Evolutionary conservation across 2,113 vertebrate species (phyloP).

Genomic region (Larimichthys crocea): DNA sequence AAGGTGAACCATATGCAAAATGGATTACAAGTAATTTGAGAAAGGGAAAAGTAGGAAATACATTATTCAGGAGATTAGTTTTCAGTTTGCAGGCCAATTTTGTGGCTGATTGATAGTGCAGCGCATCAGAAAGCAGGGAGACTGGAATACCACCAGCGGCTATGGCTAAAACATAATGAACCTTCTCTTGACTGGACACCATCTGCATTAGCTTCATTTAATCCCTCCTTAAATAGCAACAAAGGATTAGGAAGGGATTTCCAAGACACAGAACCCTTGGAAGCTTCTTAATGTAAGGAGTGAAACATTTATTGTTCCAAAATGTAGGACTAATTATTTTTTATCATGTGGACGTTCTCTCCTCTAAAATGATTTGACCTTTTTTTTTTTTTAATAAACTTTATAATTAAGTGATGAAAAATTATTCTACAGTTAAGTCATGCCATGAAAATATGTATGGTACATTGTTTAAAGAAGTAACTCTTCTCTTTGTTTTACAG

Average conservation of each 20-base stretch:
- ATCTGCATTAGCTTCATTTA: conserved; percentile 79
- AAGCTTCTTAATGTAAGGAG: conserved; percentile 74
- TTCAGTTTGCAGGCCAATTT: conserved; percentile 66
- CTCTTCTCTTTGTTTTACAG: conserved; percentile 77
- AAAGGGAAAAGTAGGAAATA: conserved; percentile 55
- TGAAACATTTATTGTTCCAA: conserved; percentile 73
- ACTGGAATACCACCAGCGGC: conserved; percentile 50
- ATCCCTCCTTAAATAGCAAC: conserved; percentile 83
- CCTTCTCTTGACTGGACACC: conserved; percentile 75
- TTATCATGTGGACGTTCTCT: conserved; percentile 49
- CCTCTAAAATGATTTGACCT: conserved; percentile 50
- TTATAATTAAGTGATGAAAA: conserved; percentile 42
- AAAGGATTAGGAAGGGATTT: conserved; percentile 81
- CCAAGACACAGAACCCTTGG: conserved; percentile 69
- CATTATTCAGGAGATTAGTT: conserved; percentile 75
- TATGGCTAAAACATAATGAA: conserved; percentile 66
- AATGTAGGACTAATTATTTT: conserved; percentile 72
- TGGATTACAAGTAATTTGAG: conserved; percentile 70
- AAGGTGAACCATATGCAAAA: conserved; percentile 68
- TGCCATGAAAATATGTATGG: neutral
- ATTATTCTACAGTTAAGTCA: conserved; percentile 17
- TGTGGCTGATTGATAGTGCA: conserved; percentile 72
- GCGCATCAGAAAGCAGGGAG: conserved; percentile 50
- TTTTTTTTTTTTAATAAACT: conserved; percentile 51
- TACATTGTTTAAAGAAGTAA: conserved; percentile 2